Percentiles rank a stretch among this genome's conserved stretches.
Evolutionary conservation across 1,140 invertebrate genomes (phyloP).

Genomic region (Cotesia chilonis): DNA sequence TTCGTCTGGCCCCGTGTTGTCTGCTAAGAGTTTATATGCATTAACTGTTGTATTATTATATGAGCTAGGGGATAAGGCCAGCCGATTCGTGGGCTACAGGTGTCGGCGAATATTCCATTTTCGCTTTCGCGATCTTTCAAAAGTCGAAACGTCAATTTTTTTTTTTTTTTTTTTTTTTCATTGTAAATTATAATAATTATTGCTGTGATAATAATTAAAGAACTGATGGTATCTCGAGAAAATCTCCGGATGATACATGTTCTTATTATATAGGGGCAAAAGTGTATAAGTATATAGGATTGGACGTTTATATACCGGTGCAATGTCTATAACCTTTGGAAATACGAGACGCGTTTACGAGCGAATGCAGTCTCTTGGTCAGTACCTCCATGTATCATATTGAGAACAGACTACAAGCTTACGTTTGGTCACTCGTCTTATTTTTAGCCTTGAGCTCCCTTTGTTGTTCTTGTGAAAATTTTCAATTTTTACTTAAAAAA

Average conservation of each 20-base stretch:
- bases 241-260: background rate
- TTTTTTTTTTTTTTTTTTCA: background rate
- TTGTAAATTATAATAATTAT: background rate
- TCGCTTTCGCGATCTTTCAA: background rate
- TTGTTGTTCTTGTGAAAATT: no score
- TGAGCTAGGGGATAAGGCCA: constrained; percentile 43
- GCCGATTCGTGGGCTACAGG: constrained; percentile 23
- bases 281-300: constrained; percentile 64
- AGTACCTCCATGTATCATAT: constrained; percentile 20
- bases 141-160: no score
- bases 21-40: constrained; percentile 52
- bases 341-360: constrained; percentile 68
- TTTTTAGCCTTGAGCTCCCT: background rate
- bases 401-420: constrained; percentile 21
- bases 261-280: background rate
- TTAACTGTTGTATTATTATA: constrained; percentile 54
- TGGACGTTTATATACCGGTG: constrained; percentile 67
- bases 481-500: no score
- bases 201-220: no score
- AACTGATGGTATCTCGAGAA: background rate
- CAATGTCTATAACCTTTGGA: constrained; percentile 66
- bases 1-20: constrained; percentile 63
- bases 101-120: constrained; percentile 26
- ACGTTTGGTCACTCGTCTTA: background rate
- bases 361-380: constrained; percentile 54